Percentiles rank a stretch among this genome's conserved stretches.
These are phyloP conservation scores for Naso thynnoides DNA, from an alignment of 2,797 vertebrate genomes.

Conservation along the genomic window DNA sequence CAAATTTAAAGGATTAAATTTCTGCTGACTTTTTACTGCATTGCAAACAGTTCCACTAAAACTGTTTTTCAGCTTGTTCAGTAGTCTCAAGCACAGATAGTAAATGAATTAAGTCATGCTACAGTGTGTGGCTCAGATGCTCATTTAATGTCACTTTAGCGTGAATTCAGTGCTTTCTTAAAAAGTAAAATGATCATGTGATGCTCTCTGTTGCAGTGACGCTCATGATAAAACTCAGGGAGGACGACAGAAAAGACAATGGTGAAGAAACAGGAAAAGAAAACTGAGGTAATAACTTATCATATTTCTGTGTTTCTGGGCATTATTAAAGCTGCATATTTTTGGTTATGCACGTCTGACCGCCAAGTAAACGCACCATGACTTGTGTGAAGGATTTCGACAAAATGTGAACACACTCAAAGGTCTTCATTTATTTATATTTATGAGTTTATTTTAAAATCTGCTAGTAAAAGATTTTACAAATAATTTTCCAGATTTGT, in stretches of 20 bases:
- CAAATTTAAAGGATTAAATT: neutral
- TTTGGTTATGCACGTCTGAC: slow-evolving; percentile 1
- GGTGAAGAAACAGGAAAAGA: neutral
- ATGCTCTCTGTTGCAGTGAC: slow-evolving; percentile 1
- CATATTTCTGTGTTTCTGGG: neutral
- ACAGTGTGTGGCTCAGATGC: neutral
- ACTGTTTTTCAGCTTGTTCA: slow-evolving; percentile 16
- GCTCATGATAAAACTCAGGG: slow-evolving; percentile 5
- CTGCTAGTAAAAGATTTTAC: slow-evolving; percentile 10
- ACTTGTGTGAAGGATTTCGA: neutral
- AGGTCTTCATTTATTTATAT: slow-evolving; percentile 27
- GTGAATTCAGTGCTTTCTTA: neutral
- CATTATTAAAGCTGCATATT: slow-evolving; percentile 3
- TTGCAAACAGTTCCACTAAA: slow-evolving; percentile 2
- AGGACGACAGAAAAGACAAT: neutral
- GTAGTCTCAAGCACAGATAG: neutral
- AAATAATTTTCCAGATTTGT: slow-evolving; percentile 9
- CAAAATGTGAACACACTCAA: slow-evolving; percentile 27
- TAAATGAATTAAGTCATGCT: slow-evolving; percentile 9
- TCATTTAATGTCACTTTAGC: neutral
- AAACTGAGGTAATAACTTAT: neutral
- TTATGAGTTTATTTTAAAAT: slow-evolving; percentile 4
- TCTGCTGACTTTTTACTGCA: neutral
- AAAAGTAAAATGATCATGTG: slow-evolving; percentile 1
- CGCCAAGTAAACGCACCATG: neutral